Evolutionary conservation across 1,140 invertebrate genomes (phyloP), one percentile per base, ranked within the genome.

Genomic region (Papilio machaon): DNA sequence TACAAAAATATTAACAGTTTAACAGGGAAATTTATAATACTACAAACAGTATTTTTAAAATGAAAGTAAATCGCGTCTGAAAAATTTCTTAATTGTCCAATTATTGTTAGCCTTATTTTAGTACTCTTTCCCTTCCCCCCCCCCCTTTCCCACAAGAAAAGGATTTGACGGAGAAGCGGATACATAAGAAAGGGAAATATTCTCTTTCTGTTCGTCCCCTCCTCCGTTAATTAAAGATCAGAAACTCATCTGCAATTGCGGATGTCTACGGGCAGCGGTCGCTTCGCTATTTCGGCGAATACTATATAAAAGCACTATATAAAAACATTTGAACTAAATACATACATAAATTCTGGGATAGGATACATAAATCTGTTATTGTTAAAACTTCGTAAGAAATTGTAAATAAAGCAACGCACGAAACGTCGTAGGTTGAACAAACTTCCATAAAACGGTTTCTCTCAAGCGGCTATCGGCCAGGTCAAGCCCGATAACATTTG

Each of bases 351-450:
- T 15, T 30, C 11, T 64, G 10, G 58, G 10, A 64, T 13, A 30
- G 23, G 11, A 64, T 64, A 64, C 3, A 64, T 13, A 11, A 13
- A 30, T 60, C 7, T 19, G 58, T 19, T n/a, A 46, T 13, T 23
- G 49, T 6, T 58, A 58, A 7, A 58, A 19, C n/a, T 64, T 15
- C 2, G 54, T 58, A 64, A 73, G 35, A 85, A 82, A 85, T 87
- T 85, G 88, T 91, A 92, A 92, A 93, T 92, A 91, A 89, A 85
- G 84, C 86, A 64, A 67, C 73, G 83, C 87, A 90, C 85, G 83
- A 84, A 87, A 87, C 83, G 67, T 82, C 82, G 49, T 85, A 92
- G 88, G 92, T 94, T 93, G 91, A 94, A 93, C 91, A 93, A 94
- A 94, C 91, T 92, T 90, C 85, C 84, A 83, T 87, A 85, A 88